Conservation (phyloP, 53 echinoderm and acorn worm species). For the Glandiceps talaboti region DNA sequence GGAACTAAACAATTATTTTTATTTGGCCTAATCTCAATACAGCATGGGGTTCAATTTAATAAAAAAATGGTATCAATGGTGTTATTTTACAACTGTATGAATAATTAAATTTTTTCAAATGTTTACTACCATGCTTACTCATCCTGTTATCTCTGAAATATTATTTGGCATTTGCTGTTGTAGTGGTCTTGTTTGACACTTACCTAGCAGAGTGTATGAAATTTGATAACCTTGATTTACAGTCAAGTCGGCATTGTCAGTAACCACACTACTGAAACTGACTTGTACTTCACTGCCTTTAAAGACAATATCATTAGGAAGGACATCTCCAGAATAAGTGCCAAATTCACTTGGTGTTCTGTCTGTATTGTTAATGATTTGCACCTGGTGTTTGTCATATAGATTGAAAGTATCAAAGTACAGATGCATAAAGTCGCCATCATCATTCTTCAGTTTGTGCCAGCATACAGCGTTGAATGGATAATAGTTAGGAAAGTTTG, state of each 20-base stretch:
- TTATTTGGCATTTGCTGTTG: no score
- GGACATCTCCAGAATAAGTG: neutral
- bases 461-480: neutral
- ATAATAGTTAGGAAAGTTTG: neutral
- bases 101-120: no score
- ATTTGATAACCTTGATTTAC: neutral
- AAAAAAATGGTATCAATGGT: no score
- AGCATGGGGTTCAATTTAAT: no score
- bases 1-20: no score
- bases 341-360: neutral
- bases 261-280: neutral
- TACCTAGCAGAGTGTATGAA: neutral
- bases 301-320: neutral
- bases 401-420: neutral
- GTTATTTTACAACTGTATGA: no score
- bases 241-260: neutral
- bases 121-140: no score
- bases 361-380: neutral
- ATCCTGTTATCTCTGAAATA: no score
- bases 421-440: neutral
- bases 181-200: no score
- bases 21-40: no score
- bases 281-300: neutral
- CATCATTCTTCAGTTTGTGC: neutral
- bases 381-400: neutral